Evolutionary conservation across 1,140 invertebrate genomes (phyloP).

Genomic region (Chlorops oryzae): DNA sequence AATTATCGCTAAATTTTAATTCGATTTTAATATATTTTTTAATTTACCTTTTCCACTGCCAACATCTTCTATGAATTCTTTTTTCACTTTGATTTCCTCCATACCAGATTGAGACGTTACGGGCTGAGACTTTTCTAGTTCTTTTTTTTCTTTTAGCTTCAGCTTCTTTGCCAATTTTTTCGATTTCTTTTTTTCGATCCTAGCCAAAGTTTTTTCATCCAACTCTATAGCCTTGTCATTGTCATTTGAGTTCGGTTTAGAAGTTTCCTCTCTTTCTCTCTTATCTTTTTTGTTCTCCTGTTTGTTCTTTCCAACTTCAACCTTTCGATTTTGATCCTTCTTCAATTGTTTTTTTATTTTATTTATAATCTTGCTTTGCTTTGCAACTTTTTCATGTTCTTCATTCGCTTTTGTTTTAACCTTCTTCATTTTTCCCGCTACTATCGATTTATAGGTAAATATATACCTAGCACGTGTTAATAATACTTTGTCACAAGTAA

Average conservation of each 20-base stretch:
- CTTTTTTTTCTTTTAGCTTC: slow-evolving; percentile 26
- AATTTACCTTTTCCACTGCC: neutral
- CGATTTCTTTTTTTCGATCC: slow-evolving; percentile 39
- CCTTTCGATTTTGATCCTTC: neutral
- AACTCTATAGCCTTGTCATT: slow-evolving; percentile 17
- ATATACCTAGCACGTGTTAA: too few species aligned
- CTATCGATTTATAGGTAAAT: too few species aligned
- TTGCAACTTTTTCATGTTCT: slow-evolving; percentile 19
- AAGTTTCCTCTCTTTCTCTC: too few species aligned
- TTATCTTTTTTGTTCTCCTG: too few species aligned
- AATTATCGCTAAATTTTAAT: too few species aligned
- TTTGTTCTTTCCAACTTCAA: neutral
- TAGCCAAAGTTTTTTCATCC: slow-evolving; percentile 22
- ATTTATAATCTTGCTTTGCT: slow-evolving; percentile 10
- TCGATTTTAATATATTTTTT: neutral
- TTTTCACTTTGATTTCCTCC: too few species aligned
- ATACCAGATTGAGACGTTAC: too few species aligned
- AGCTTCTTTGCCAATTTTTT: slow-evolving; percentile 39
- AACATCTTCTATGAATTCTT: too few species aligned
- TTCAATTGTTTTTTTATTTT: neutral
- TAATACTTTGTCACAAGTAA: too few species aligned
- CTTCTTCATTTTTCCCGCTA: too few species aligned
- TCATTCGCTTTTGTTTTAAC: slow-evolving; percentile 16
- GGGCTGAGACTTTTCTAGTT: neutral
- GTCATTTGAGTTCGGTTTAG: too few species aligned